Percentiles rank a stretch among this genome's conserved stretches.
phyloP scores from a whole-genome alignment of 2,797 vertebrate genomes.

The Champsocephalus esox region DNA sequence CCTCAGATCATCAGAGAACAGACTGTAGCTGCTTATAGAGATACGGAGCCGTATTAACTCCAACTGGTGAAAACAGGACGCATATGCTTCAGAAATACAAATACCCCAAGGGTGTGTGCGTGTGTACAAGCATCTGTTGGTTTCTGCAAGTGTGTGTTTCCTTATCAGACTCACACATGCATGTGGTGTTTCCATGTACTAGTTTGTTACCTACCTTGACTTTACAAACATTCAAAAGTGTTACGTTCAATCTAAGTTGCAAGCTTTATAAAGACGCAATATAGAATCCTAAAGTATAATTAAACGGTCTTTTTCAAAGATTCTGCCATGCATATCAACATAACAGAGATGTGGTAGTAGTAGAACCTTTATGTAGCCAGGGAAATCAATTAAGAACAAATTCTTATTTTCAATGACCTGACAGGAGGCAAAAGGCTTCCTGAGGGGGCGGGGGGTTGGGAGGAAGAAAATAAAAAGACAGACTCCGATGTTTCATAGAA shows the following conservation, averaged over 20 bases:
- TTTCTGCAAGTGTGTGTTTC: conserved; percentile 26
- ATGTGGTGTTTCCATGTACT: conserved; percentile 14
- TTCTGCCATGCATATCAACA: neutral
- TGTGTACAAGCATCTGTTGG: conserved; percentile 42
- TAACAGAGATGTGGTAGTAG: neutral
- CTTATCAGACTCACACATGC: conserved; percentile 4
- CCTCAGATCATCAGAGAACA: conserved; percentile 66
- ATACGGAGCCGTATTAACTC: conserved; percentile 68
- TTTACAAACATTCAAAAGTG: conserved; percentile 11
- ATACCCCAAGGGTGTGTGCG: conserved; percentile 59
- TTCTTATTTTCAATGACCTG: no score
- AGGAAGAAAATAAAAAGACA: no score
- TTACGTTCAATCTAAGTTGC: neutral
- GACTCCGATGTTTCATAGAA: no score
- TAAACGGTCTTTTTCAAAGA: neutral
- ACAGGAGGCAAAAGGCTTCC: no score
- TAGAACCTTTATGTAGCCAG: no score
- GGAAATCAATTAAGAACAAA: no score
- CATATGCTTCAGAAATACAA: conserved; percentile 70
- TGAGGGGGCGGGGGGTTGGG: no score
- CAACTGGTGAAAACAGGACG: conserved; percentile 61
- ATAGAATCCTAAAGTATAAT: neutral
- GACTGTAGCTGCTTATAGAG: conserved; percentile 72
- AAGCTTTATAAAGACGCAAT: neutral
- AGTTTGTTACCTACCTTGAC: conserved; percentile 15